Conservation (phyloP, 2,888 invertebrate genomes). For the Diadegma fenestrale region DNA sequence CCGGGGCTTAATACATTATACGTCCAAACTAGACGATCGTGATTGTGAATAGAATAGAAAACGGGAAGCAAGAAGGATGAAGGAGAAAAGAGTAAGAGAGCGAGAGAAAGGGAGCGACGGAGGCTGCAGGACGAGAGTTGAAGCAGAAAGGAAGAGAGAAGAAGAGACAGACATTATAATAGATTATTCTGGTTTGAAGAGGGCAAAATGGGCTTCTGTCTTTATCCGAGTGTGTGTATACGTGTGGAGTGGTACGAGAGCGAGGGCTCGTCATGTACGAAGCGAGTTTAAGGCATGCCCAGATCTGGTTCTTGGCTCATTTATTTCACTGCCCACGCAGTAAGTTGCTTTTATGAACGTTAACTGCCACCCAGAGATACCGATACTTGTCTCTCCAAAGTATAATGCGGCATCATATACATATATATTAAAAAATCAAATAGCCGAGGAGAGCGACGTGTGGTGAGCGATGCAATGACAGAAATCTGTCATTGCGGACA, state of each 20-base stretch:
- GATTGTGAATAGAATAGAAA: slow-evolving; percentile 55
- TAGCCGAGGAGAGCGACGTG: background rate
- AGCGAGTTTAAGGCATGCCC: slow-evolving; percentile 46
- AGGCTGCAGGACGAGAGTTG: slow-evolving; percentile 21
- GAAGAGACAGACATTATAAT: slow-evolving; percentile 48
- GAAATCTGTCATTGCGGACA: slow-evolving; percentile 59
- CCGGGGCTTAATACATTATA: slow-evolving; percentile 36
- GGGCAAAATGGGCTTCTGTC: slow-evolving; percentile 43
- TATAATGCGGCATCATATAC: slow-evolving; percentile 21
- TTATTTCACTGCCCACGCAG: slow-evolving; percentile 71
- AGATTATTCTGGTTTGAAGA: slow-evolving; percentile 57
- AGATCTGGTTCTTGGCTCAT: slow-evolving; percentile 71
- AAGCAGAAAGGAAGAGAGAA: slow-evolving; percentile 24
- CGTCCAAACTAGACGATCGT: slow-evolving; percentile 13
- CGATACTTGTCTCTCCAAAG: slow-evolving; percentile 72
- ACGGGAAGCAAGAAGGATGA: background rate
- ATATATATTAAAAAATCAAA: slow-evolving; percentile 17
- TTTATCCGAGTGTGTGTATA: slow-evolving; percentile 9
- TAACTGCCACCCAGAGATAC: slow-evolving; percentile 77
- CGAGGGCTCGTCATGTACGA: background rate
- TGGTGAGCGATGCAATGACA: slow-evolving; percentile 48
- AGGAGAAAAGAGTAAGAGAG: slow-evolving; percentile 15
- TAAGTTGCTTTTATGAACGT: slow-evolving; percentile 68
- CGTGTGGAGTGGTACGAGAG: background rate
- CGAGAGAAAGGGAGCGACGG: slow-evolving; percentile 26